These are phyloP conservation scores for Cantharis rufa DNA, from an alignment of 2,888 invertebrate species.

Conservation along the genomic window DNA sequence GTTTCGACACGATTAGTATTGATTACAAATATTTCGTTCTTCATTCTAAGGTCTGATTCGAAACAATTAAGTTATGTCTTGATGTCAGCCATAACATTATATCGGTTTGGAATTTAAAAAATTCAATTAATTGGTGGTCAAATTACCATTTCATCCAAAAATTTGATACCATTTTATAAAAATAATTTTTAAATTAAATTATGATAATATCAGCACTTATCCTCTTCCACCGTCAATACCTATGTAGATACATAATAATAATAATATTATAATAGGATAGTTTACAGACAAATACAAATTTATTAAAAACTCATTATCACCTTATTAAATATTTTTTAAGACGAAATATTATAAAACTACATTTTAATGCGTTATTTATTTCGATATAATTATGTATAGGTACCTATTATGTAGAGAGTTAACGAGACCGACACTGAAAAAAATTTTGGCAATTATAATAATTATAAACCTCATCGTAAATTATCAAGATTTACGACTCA, in stretches of 20 bases:
- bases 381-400: not conserved
- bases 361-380: not conserved
- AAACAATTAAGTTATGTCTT: not conserved
- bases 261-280: too few species aligned
- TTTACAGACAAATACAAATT: not conserved
- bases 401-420: not conserved
- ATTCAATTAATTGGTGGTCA: not conserved
- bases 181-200: not conserved
- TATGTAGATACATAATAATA: too few species aligned
- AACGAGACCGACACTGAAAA: not conserved
- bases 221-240: not conserved
- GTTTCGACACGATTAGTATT: not conserved
- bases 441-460: slow-evolving; percentile 10
- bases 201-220: not conserved
- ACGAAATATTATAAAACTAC: too few species aligned
- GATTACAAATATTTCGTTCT: not conserved
- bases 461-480: slow-evolving; percentile 13
- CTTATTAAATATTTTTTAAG: not conserved
- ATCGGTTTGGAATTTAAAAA: not conserved
- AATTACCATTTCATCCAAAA: not conserved
- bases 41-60: not conserved
- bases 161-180: not conserved
- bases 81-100: too few species aligned
- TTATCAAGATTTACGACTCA: slow-evolving; percentile 16
- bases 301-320: not conserved